Conservation (phyloP, 2,888 invertebrate genomes). For the Sesia apiformis region DNA sequence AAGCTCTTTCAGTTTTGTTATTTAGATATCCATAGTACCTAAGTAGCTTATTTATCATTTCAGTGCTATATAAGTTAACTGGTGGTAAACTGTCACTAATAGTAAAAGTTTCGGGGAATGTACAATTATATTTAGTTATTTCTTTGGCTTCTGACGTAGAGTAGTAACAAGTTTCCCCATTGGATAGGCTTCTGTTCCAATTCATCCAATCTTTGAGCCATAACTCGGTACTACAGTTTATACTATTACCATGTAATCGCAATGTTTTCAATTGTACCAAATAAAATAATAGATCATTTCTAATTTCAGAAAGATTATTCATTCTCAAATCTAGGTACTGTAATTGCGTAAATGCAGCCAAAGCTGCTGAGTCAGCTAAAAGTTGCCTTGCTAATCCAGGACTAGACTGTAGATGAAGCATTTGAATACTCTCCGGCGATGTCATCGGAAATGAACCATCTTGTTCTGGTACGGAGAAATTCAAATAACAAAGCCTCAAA, state of each 20-base stretch:
- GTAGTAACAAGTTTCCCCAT: constrained; percentile 59
- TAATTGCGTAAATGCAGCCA: constrained; percentile 81
- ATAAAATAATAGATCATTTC: constrained; percentile 79
- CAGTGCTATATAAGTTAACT: constrained; percentile 65
- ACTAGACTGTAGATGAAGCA: constrained; percentile 84
- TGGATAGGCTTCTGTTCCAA: constrained; percentile 52
- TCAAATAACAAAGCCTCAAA: constrained; percentile 80
- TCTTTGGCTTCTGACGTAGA: constrained; percentile 61
- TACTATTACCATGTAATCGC: constrained; percentile 80
- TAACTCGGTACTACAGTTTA: constrained; percentile 79
- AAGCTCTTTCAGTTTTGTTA: constrained; percentile 56
- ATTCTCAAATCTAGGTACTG: constrained; percentile 82
- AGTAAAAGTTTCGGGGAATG: constrained; percentile 66
- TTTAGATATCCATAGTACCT: constrained; percentile 63
- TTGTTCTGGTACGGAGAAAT: constrained; percentile 71
- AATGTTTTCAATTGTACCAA: constrained; percentile 80
- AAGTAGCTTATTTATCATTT: constrained; percentile 66
- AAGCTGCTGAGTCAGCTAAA: constrained; percentile 80
- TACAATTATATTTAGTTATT: constrained; percentile 62
- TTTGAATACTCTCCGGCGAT: constrained; percentile 80
- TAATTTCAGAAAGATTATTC: constrained; percentile 69
- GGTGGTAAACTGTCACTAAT: constrained; percentile 67
- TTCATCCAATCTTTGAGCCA: constrained; percentile 82
- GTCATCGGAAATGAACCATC: constrained; percentile 81
- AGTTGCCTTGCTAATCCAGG: constrained; percentile 80